Base-by-base conservation (phyloP, 2,888 invertebrate species). In the Pasiphila rectangulata region DNA sequence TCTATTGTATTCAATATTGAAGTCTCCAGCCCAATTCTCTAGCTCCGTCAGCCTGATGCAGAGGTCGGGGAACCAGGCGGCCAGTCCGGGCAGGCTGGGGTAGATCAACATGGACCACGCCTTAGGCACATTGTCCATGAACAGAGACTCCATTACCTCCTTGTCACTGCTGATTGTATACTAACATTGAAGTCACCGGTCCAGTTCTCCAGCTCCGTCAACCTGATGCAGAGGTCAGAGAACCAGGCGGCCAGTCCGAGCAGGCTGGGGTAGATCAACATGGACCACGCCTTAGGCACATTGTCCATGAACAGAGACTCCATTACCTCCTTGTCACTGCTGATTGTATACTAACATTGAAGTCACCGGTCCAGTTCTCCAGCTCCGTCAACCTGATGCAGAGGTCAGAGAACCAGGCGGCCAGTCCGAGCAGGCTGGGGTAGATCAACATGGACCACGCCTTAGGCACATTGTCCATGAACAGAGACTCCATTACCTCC, bases 281-380 rank as follows among this genome's bases (percentile, higher is more conserved):
- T 93, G 0, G 93, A 91, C 98, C 98, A 98, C 9, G 91, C 89
- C 0, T 92, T 92, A 0, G 98, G 97, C n/a, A 98, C 95, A 51
- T 92, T 87, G 75, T 98, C 98, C 92, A 98, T 91, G 78, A 94
- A 97, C n/a, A 98, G 81, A 1, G 94, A 90, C 66, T 93, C 93
- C 86, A 96, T 94, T 43, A 98, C 91, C 74, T 98, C 98, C 98
- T 98, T 98, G 58, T 95, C 95, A 1, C 93, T 91, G 41, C 97
- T 97, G 57, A n/a, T 7, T 5, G 21, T 3, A 10, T 15, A 61
- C 81, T n/a, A 66, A 93, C 93, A 54, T 89, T 90, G 61, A 98
- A 98, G 78, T 98, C 98, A 0, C 93, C 91, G 2, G 95, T 93
- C 98, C 98, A 98, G 51, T 91, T 92, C 70, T 97, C 95, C 0